Base-by-base conservation (phyloP, 2,113 vertebrate genomes). In the Sardina pilchardus region DNA sequence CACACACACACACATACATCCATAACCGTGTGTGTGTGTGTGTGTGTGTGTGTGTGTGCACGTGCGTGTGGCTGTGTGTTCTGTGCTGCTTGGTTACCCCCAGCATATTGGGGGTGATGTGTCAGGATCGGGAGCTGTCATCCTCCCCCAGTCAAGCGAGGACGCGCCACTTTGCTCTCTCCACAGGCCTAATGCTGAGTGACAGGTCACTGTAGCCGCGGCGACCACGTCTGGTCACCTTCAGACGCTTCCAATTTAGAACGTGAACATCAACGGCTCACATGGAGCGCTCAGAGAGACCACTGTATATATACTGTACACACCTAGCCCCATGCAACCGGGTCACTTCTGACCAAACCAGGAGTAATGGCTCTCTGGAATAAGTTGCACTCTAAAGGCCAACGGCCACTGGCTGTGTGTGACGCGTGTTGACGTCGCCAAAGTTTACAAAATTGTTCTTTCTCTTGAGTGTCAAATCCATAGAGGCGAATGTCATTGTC, bases 141-240 rank as follows among this genome's bases (percentile, higher is more conserved):
- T 24, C 53, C 21, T 24, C 5, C 5, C 53, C 53, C 53, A 59
- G 1, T 59, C 19, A 59, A 59, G 53, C 53, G 53, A 59, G 53
- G 21, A 59, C 19, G 53, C 53, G 53, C 53, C 53, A 59, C 53
- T 59, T 59, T 59, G 53, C 53, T 59, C 53, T 59, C 24, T 24
- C 85, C 83, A 88, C 89, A 36, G 16, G 0, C 34, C 48, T 56
- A 59, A 59, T 24, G 6, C 34, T 89, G 84, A 85, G 83, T 83
- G 71, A 83, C 78, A 82, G 90, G 87, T 92, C 88, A 92, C 53
- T 6, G 53, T 59, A 24, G 53, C 53, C 21, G 19, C 53, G 53
- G 0, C 53, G 19, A 59, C 53, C 5, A 59, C 53, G 3, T 19
- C 53, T 7, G 21, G 21, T 59, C 53, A 59, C 53, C 53, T 59